phyloP scores from a whole-genome alignment of 2,797 vertebrate genomes.

The Gymnoscopelus microlampas region DNA sequence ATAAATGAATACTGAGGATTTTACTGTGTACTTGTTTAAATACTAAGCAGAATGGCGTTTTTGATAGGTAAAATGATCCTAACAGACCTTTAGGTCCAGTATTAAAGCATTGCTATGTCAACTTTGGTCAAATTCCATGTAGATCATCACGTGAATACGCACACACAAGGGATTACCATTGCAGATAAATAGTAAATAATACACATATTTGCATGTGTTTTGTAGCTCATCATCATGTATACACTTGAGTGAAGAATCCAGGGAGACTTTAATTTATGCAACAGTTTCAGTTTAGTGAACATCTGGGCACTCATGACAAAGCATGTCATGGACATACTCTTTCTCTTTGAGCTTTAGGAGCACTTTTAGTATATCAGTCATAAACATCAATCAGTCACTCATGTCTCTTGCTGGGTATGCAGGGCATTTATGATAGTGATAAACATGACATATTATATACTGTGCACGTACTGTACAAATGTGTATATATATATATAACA shows the following conservation, averaged over 20 bases:
- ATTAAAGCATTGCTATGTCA: too few species aligned
- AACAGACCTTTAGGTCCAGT: background rate
- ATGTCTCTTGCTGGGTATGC: too few species aligned
- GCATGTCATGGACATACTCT: constrained; percentile 6
- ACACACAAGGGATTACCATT: constrained; percentile 13
- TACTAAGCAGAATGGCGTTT: background rate
- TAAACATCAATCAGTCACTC: constrained; percentile 4
- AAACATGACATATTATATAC: too few species aligned
- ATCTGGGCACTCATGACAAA: constrained; percentile 48
- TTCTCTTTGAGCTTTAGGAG: background rate
- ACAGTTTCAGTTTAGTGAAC: constrained; percentile 45
- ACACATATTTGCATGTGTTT: constrained; percentile 14
- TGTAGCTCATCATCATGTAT: constrained; percentile 12
- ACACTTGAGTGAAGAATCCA: constrained; percentile 38
- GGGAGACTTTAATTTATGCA: constrained; percentile 44
- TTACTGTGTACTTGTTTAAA: background rate
- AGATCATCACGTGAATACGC: constrained; percentile 23
- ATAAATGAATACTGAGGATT: background rate
- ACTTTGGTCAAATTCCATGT: too few species aligned
- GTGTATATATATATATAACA: too few species aligned
- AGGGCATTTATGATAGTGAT: too few species aligned
- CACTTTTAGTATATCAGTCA: background rate
- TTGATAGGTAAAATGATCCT: background rate
- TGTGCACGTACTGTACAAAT: too few species aligned
- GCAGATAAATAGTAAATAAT: constrained; percentile 31